Evolutionary conservation across 2,888 invertebrate species (phyloP), one percentile per base, ranked within the genome.

Genomic region (Kuschelorhynchus macadamiae): DNA sequence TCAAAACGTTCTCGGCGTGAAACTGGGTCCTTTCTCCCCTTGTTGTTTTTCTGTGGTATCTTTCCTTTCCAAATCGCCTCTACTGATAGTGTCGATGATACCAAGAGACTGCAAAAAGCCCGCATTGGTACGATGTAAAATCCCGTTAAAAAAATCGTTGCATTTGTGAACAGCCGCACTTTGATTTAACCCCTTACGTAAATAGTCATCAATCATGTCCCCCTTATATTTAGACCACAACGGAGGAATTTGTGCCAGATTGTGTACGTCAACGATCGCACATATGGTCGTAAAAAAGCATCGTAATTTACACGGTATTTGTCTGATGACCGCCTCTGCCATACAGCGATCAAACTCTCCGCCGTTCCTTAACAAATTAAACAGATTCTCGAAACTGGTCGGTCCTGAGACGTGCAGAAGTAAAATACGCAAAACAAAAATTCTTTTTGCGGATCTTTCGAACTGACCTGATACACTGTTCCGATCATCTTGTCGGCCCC

Each of bases 401-500:
- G 44, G 44, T 14, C 44, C 17, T 44, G n/a, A n/a, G n/a, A n/a
- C n/a, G n/a, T n/a, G n/a, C 18, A 16, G 16, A 44, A 12, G 44
- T 2, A 44, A 18, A 44, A 17, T 44, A 9, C 44, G 11, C 18
- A 44, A 44, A 44, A 8, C n/a, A 16, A 17, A 44, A 14, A 14
- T 16, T 44, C 44, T 18, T 8, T 36, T 39, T 36, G 52, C 16
- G 52, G 33, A 52, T 52, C 52, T 11, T 52, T 52, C 36, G 52
- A 36, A 33, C 36, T 36, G 9, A 36, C 52, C 9, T 33, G 36
- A 20, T 52, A 52, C 3, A 52, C 52, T 47, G 44, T 32, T 42
- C 52, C 52, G 33, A 52, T 52, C 14, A 52, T 52, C 11, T 52
- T 52, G 9, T 18, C 18, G 7, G 16, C 4, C n/a, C 17, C 36